Percentiles rank a stretch among this genome's conserved stretches.
These are phyloP conservation scores for Isotomurus palustris DNA, from an alignment of 2,888 invertebrate genomes.

Conservation along the genomic window DNA sequence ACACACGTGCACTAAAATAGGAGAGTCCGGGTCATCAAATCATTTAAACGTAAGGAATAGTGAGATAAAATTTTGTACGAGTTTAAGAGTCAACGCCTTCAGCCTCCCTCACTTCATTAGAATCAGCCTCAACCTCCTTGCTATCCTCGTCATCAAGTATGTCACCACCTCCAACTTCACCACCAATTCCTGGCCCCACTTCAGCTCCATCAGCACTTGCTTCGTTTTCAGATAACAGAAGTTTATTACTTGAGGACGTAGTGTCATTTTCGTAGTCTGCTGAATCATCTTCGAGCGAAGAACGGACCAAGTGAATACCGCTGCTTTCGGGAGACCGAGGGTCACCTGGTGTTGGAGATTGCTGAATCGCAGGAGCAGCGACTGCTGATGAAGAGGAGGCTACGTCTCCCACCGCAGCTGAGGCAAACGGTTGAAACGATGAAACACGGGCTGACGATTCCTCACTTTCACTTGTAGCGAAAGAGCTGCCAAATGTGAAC, in stretches of 20 bases:
- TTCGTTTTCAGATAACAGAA: slow-evolving; percentile 3
- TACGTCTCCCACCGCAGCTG: background rate
- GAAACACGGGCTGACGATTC: background rate
- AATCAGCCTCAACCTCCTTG: slow-evolving; percentile 16
- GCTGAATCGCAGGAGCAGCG: background rate
- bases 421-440: slow-evolving; percentile 3
- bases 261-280: slow-evolving; percentile 12
- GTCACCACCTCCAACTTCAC: background rate
- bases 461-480: background rate
- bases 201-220: slow-evolving; percentile 3
- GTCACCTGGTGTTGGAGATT: background rate
- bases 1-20: no score
- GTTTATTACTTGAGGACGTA: slow-evolving; percentile 9
- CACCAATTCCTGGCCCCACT: background rate
- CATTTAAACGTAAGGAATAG: background rate
- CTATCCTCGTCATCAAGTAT: slow-evolving; percentile 9
- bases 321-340: slow-evolving; percentile 7
- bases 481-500: slow-evolving; percentile 1
- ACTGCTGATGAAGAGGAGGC: background rate
- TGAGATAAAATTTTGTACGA: background rate
- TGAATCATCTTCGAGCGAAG: slow-evolving; percentile 5
- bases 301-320: slow-evolving; percentile 6
- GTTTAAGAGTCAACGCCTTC: slow-evolving; percentile 12
- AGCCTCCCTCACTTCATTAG: slow-evolving; percentile 12
- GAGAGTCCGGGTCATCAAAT: no score